Percentiles rank a stretch among this genome's conserved stretches.
Evolutionary conservation across 2,113 vertebrate genomes (phyloP).

Genomic region (Penelope pileata): DNA sequence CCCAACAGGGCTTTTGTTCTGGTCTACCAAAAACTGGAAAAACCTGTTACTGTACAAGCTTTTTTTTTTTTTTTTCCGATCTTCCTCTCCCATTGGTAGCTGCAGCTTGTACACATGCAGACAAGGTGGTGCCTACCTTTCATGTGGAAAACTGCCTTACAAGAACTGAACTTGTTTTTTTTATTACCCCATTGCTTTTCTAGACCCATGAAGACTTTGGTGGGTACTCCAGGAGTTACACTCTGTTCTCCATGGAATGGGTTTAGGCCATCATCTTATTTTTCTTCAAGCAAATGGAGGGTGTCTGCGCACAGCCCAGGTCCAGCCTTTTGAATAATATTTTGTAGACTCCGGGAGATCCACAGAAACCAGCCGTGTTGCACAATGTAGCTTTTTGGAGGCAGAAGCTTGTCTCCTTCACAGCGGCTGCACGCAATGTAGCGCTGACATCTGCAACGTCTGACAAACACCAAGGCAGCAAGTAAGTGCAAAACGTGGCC

Average conservation of each 20-base stretch:
- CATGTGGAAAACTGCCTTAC: constrained; percentile 19
- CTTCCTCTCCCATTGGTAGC: constrained; percentile 54
- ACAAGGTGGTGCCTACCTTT: constrained; percentile 46
- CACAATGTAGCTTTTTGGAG: not conserved
- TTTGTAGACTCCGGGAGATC: not conserved
- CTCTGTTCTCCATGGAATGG: not conserved
- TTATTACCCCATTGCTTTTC: not conserved
- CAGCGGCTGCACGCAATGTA: not conserved
- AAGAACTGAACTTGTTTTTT: not conserved
- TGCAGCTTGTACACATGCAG: not conserved
- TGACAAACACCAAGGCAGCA: not conserved
- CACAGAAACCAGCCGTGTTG: not conserved
- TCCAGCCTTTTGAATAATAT: constrained; percentile 3
- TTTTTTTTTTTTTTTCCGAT: not conserved
- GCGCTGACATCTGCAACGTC: not conserved
- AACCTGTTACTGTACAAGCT: not conserved
- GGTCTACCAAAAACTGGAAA: constrained; percentile 54
- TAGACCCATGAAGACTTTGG: not conserved
- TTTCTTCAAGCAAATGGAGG: not conserved
- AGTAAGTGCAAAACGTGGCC: not conserved
- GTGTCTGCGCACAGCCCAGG: not conserved
- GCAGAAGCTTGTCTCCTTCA: not conserved
- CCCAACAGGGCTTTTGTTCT: constrained; percentile 51
- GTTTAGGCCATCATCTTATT: not conserved
- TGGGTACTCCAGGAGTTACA: not conserved